Conservation (phyloP, 1,140 invertebrate species). For the Drosophila kanapiae region DNA sequence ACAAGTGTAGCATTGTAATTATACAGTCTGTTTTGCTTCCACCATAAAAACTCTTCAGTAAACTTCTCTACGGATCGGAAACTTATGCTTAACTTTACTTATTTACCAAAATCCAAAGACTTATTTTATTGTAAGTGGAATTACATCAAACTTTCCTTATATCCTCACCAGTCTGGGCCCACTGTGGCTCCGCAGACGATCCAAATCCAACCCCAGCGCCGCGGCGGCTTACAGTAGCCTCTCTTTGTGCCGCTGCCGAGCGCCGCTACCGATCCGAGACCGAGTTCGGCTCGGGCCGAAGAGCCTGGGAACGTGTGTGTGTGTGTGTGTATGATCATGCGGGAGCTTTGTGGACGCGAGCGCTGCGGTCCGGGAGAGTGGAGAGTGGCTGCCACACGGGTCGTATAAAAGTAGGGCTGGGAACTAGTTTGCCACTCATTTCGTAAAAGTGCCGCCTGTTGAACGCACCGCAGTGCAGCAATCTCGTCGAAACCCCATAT, state of each 20-base stretch:
- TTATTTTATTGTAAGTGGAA: neutral
- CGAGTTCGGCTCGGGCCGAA: constrained; percentile 56
- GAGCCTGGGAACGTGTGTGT: constrained; percentile 19
- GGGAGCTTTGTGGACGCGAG: constrained; percentile 58
- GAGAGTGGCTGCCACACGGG: constrained; percentile 36
- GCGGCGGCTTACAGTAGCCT: constrained; percentile 73
- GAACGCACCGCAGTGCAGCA: constrained; percentile 69
- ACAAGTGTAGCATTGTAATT: too few relatives aligned
- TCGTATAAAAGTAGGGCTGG: constrained; percentile 78
- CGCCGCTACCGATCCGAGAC: constrained; percentile 70
- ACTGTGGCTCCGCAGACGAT: constrained; percentile 49
- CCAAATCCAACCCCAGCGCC: constrained; percentile 52
- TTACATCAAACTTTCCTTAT: neutral
- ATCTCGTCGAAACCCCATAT: constrained; percentile 24
- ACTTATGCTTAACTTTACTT: neutral
- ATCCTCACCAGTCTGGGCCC: neutral
- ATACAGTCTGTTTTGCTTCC: too few relatives aligned
- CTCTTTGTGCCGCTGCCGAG: constrained; percentile 77
- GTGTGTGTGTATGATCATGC: constrained; percentile 64
- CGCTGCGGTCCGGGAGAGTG: constrained; percentile 43
- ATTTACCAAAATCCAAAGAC: neutral
- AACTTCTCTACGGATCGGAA: neutral
- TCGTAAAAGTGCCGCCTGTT: constrained; percentile 77
- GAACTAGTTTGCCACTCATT: constrained; percentile 82
- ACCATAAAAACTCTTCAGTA: neutral